These are phyloP conservation scores for Trematomus bernacchii DNA, from an alignment of 2,797 vertebrate genomes.

Conservation along the genomic window DNA sequence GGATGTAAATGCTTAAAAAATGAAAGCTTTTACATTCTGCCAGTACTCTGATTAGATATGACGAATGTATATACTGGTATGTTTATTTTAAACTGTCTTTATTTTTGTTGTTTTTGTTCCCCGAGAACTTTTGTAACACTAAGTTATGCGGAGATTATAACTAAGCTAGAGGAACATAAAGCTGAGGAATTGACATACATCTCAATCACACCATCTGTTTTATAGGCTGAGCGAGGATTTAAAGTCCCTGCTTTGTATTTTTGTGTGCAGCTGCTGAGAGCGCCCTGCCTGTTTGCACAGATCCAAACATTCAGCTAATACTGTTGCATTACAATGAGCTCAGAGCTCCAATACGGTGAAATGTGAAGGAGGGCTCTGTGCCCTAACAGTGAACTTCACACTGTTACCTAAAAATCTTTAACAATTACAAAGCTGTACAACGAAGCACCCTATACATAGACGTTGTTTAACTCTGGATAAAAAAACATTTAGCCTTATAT, in stretches of 20 bases:
- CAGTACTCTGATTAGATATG: no score
- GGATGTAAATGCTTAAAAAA: neutral
- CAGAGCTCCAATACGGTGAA: slow-evolving; percentile 22
- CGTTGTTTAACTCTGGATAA: slow-evolving; percentile 1
- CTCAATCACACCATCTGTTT: slow-evolving; percentile 7
- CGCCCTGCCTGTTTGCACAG: slow-evolving; percentile 2
- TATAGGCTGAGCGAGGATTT: neutral
- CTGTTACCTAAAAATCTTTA: slow-evolving; percentile 20
- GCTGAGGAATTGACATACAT: neutral
- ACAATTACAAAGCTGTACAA: slow-evolving; percentile 23
- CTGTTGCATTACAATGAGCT: slow-evolving; percentile 18
- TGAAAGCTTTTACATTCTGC: no score
- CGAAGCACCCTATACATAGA: neutral
- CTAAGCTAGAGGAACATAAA: slow-evolving; percentile 4
- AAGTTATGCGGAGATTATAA: neutral
- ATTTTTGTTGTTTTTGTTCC: no score
- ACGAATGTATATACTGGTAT: no score
- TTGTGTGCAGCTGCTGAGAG: neutral
- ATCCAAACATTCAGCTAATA: slow-evolving; percentile 18
- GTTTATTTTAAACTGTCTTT: no score
- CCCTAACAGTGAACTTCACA: slow-evolving; percentile 17
- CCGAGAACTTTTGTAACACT: no score
- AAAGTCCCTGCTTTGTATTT: slow-evolving; percentile 2
- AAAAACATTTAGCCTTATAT: slow-evolving; percentile 4
- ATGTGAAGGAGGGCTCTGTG: neutral